Evolutionary conservation across 1,140 invertebrate species (phyloP).

Genomic region (Drosophila eugracilis): DNA sequence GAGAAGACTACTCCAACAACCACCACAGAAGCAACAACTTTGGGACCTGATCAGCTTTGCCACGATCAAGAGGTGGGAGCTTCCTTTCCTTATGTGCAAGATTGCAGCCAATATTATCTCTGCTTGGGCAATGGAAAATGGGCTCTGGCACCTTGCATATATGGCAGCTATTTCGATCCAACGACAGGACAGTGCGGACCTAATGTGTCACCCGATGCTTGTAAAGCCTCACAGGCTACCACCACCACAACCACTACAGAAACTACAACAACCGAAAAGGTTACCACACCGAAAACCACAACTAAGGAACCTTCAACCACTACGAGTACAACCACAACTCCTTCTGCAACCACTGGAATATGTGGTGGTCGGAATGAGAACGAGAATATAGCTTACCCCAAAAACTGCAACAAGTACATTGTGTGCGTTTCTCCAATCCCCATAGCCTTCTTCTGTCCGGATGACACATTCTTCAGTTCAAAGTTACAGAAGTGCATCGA

Average conservation of each 20-base stretch:
- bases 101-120: slow-evolving; percentile 63
- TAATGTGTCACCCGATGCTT: slow-evolving; percentile 63
- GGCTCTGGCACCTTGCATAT: slow-evolving; percentile 48
- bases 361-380: slow-evolving; percentile 52
- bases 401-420: slow-evolving; percentile 75
- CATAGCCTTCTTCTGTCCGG: slow-evolving; percentile 65
- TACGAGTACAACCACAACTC: slow-evolving; percentile 24
- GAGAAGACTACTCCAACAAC: slow-evolving; percentile 31
- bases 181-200: slow-evolving; percentile 48
- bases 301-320: slow-evolving; percentile 9
- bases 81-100: slow-evolving; percentile 48
- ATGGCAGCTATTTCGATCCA: slow-evolving; percentile 60
- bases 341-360: slow-evolving; percentile 42
- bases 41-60: slow-evolving; percentile 58
- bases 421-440: slow-evolving; percentile 70
- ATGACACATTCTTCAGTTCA: slow-evolving; percentile 55
- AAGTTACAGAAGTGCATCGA: slow-evolving; percentile 45
- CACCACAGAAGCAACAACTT: slow-evolving; percentile 29
- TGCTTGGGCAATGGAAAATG: slow-evolving; percentile 46
- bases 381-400: slow-evolving; percentile 65
- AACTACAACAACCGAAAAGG: slow-evolving; percentile 16
- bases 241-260: slow-evolving; percentile 28
- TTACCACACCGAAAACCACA: slow-evolving; percentile 30
- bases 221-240: slow-evolving; percentile 30
- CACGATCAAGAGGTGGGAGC: slow-evolving; percentile 5